Conservation (phyloP, 64 coral and sea anemone species). For the Trachythela sp. region DNA sequence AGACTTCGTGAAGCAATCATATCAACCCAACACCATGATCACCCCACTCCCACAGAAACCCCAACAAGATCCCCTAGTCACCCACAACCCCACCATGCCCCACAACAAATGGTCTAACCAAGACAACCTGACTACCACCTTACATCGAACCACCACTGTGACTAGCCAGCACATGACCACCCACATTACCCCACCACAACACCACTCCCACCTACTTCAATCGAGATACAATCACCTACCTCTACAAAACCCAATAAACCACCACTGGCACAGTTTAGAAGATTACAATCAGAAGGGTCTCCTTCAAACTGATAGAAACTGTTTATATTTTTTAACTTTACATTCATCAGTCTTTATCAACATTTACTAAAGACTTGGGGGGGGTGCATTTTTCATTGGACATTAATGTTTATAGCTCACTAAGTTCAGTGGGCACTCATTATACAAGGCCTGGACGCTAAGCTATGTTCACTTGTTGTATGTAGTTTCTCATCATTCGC, state of each 20-base stretch:
- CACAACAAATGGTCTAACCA: no score
- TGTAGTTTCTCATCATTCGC: no score
- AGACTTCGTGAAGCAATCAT: background rate
- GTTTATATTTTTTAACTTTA: background rate
- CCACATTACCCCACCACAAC: background rate
- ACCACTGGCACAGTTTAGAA: background rate
- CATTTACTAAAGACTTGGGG: background rate
- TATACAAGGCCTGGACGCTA: no score
- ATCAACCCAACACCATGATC: background rate
- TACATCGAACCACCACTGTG: no score
- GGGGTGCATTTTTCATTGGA: background rate
- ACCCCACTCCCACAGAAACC: background rate
- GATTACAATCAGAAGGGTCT: conserved; percentile 1
- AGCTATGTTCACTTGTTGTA: no score
- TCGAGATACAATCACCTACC: background rate
- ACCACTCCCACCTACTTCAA: background rate
- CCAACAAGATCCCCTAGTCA: background rate
- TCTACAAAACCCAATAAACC: background rate
- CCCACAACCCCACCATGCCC: no score
- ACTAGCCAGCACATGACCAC: background rate
- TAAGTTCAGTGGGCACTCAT: no score
- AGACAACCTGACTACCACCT: no score
- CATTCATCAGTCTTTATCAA: background rate
- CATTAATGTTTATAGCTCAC: no score
- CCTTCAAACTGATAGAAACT: background rate